phyloP scores from a whole-genome alignment of 2,797 vertebrate genomes.

The Enteromius thamalakanensis region DNA sequence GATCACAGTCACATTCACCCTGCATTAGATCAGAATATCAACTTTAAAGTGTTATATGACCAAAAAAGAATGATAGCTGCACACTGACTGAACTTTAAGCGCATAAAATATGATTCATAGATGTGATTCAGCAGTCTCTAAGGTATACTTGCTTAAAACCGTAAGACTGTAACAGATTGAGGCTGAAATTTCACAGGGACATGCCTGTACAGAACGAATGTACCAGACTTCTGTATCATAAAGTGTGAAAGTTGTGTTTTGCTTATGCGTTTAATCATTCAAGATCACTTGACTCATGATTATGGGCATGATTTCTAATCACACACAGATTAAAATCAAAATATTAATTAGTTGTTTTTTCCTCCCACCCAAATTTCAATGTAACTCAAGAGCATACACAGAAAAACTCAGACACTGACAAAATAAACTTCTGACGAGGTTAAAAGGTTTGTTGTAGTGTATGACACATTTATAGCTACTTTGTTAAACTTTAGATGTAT shows the following conservation, averaged over 20 bases:
- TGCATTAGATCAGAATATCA: conserved; percentile 78
- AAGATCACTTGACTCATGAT: background rate
- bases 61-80: conserved; percentile 61
- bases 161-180: conserved; percentile 4
- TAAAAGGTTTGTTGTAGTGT: conserved; percentile 60
- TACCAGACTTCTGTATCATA: conserved; percentile 24
- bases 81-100: conserved; percentile 69
- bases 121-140: conserved; percentile 65
- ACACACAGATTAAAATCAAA: background rate
- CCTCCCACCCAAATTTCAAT: background rate
- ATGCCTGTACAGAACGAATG: conserved; percentile 1
- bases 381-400: background rate
- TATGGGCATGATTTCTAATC: background rate
- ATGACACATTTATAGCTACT: conserved; percentile 72
- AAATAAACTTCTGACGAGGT: conserved; percentile 33
- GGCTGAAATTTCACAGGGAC: conserved; percentile 5
- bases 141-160: conserved; percentile 68
- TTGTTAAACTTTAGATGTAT: conserved; percentile 71
- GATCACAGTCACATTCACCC: conserved; percentile 68
- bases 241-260: conserved; percentile 15
- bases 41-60: conserved; percentile 74
- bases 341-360: background rate
- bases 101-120: conserved; percentile 69
- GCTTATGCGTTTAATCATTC: background rate
- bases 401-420: conserved; percentile 22